These are phyloP conservation scores for Monochamus alternatus DNA, from an alignment of 2,888 invertebrate species.

Conservation along the genomic window DNA sequence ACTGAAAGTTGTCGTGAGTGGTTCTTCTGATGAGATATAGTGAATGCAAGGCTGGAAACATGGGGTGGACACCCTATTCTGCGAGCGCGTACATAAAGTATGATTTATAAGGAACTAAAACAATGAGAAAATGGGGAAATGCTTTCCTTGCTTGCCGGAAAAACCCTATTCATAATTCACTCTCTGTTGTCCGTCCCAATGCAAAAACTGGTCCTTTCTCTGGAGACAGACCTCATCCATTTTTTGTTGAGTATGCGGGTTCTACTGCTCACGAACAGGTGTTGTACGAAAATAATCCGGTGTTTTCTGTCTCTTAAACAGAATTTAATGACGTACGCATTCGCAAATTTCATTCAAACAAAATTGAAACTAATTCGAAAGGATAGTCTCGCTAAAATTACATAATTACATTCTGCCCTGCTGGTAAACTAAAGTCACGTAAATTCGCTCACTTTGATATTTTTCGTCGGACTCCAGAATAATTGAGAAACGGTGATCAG, in stretches of 20 bases:
- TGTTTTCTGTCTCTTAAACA: not conserved
- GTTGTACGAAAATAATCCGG: not conserved
- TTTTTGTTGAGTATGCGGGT: not conserved
- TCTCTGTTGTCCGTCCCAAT: not conserved
- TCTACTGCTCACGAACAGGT: not conserved
- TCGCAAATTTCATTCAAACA: too few species aligned
- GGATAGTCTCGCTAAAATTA: too few species aligned
- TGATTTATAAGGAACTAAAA: conserved; percentile 17
- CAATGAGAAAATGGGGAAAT: conserved; percentile 8
- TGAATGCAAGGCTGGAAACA: not conserved
- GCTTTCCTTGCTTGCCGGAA: conserved; percentile 3
- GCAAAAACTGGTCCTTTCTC: conserved; percentile 8
- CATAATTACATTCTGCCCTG: too few species aligned
- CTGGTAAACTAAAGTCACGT: too few species aligned
- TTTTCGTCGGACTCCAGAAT: too few species aligned
- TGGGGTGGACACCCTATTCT: not conserved
- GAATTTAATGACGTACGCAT: not conserved
- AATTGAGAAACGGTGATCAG: too few species aligned
- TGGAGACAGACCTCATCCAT: conserved; percentile 3
- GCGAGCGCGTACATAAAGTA: not conserved
- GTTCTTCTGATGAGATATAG: not conserved
- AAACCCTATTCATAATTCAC: conserved; percentile 17
- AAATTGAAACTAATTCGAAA: too few species aligned
- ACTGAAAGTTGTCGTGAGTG: not conserved
- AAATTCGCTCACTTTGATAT: too few species aligned